Evolutionary conservation across 2,888 invertebrate genomes (phyloP).

Genomic region (Aphodius sticticus): DNA sequence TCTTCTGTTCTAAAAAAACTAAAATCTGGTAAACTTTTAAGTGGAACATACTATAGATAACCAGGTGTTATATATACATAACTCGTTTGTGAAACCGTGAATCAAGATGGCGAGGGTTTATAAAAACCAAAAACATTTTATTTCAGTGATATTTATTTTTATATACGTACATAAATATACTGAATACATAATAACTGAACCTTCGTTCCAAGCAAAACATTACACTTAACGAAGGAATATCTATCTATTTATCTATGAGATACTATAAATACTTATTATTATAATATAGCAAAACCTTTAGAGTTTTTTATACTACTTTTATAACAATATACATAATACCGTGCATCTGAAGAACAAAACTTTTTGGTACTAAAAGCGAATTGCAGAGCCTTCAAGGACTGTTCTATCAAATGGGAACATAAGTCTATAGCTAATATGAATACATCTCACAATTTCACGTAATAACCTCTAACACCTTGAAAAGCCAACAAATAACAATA

Average conservation of each 20-base stretch:
- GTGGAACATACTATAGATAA: no score
- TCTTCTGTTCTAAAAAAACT: no score
- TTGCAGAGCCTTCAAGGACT: no score
- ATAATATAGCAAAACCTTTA: not conserved
- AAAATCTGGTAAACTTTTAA: no score
- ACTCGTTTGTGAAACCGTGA: no score
- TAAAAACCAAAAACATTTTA: not conserved
- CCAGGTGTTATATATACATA: no score
- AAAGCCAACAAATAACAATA: no score
- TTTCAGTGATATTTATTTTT: not conserved
- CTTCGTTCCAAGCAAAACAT: not conserved
- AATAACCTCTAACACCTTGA: no score
- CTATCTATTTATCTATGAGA: not conserved
- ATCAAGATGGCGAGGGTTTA: not conserved
- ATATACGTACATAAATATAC: not conserved
- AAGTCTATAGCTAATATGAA: no score
- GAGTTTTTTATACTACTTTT: not conserved
- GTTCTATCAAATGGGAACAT: no score
- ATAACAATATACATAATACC: not conserved
- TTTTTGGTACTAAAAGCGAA: not conserved
- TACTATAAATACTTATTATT: not conserved
- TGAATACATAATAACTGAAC: not conserved
- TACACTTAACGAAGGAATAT: not conserved
- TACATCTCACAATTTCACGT: no score
- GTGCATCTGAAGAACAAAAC: not conserved